A percentile compares a stretch with the other conserved stretches of the same genome.
phyloP scores from a whole-genome alignment of 2,888 invertebrate species.

The Tetragonisca angustula region DNA sequence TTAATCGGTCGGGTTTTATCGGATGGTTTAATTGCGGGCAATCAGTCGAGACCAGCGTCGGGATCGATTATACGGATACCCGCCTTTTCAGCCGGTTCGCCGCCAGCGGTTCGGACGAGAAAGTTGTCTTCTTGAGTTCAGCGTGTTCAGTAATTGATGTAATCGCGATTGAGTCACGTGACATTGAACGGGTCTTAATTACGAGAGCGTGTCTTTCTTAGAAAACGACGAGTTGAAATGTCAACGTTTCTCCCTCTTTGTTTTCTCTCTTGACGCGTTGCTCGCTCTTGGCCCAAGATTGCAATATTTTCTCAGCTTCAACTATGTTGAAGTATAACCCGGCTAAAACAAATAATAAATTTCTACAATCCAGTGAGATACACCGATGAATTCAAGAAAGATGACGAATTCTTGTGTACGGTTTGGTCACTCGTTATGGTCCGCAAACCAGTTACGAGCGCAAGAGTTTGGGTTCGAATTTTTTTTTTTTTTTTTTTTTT shows the following conservation, averaged over 20 bases:
- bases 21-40: conserved; percentile 9
- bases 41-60: conserved; percentile 7
- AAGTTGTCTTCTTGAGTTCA: conserved; percentile 32
- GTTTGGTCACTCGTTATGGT: no score
- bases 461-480: no score
- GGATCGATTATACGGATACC: not conserved
- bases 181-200: conserved; percentile 33
- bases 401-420: no score
- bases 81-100: conserved; percentile 13
- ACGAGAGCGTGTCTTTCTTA: conserved; percentile 5
- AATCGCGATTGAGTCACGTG: conserved; percentile 20
- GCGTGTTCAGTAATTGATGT: conserved; percentile 30
- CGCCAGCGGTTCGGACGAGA: conserved; percentile 16
- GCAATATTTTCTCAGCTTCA: no score
- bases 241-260: not conserved
- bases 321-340: no score
- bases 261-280: not conserved
- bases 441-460: no score
- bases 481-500: not conserved
- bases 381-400: no score
- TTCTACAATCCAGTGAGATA: no score
- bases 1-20: not conserved
- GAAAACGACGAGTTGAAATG: not conserved
- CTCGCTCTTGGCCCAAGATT: no score
- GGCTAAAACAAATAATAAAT: no score